Conservation (phyloP, 2,797 vertebrate species). For the Sebastes paucispinis region DNA sequence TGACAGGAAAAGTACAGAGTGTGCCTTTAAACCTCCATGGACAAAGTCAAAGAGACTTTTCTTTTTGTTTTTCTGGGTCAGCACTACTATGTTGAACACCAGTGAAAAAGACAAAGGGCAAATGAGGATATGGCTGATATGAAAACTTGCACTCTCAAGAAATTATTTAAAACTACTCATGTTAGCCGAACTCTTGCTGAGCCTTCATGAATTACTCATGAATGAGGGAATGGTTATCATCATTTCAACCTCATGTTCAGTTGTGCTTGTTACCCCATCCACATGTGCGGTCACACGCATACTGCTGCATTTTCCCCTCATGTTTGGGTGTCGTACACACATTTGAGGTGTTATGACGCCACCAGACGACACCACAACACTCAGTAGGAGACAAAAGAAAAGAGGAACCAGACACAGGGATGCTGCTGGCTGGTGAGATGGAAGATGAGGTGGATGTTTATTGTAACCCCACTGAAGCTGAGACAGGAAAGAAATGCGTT, state of each 20-base stretch:
- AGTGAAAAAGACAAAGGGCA: not conserved
- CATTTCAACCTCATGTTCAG: not conserved
- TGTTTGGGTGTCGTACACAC: not conserved
- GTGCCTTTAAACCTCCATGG: not conserved
- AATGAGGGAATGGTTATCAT: not conserved
- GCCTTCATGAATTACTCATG: not conserved
- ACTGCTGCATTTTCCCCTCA: not conserved
- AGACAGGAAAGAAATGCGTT: not conserved
- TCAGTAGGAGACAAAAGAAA: not conserved
- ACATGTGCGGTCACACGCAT: not conserved
- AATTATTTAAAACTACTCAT: not conserved
- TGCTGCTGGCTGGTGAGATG: not conserved
- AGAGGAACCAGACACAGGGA: not conserved
- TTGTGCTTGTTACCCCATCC: not conserved
- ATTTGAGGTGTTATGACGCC: not conserved
- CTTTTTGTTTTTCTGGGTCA: not conserved
- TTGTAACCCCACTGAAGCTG: not conserved
- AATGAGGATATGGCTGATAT: not conserved
- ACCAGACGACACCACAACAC: not conserved
- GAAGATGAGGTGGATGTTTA: slow-evolving; percentile 5
- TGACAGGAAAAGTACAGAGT: not conserved
- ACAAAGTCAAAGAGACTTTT: not conserved
- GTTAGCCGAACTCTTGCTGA: not conserved
- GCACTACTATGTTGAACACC: not conserved
- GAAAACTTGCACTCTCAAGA: not conserved